Evolutionary conservation across 1,140 invertebrate genomes (phyloP).

Genomic region (Tetramorium parvispinum): DNA sequence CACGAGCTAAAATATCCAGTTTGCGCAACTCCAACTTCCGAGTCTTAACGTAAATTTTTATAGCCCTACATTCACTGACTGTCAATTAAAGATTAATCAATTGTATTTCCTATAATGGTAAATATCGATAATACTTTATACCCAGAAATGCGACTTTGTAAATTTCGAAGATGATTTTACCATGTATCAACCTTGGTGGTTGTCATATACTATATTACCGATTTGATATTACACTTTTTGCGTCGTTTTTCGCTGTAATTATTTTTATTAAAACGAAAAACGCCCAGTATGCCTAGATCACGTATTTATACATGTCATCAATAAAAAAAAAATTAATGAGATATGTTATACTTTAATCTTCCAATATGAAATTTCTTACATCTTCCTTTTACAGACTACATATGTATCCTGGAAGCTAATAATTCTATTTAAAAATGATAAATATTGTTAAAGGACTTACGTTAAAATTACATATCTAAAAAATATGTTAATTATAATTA

Average conservation of each 20-base stretch:
- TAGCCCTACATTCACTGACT: constrained; percentile 26
- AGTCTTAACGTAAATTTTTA: constrained; percentile 25
- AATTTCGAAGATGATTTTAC: neutral
- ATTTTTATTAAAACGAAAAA: constrained; percentile 61
- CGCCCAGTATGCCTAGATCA: constrained; percentile 45
- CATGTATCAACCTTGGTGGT: constrained; percentile 10
- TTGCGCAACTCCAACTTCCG: constrained; percentile 27
- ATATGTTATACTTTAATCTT: constrained; percentile 33
- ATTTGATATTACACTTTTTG: constrained; percentile 59
- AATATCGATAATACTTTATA: constrained; percentile 52
- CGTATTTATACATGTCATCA: constrained; percentile 64
- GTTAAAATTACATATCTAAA: neutral
- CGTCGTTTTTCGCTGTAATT: constrained; percentile 65
- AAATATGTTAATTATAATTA: neutral
- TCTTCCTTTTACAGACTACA: neutral
- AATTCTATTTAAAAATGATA: neutral
- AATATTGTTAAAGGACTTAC: neutral
- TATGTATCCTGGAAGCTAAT: neutral
- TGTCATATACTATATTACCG: constrained; percentile 53
- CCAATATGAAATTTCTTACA: neutral
- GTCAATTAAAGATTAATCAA: constrained; percentile 61
- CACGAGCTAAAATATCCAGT: neutral
- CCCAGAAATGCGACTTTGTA: neutral
- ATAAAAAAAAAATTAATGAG: constrained; percentile 67
- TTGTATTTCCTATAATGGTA: constrained; percentile 21